Evolutionary conservation across 2,797 vertebrate genomes (phyloP).

Genomic region (Mormyrops attenuatus): DNA sequence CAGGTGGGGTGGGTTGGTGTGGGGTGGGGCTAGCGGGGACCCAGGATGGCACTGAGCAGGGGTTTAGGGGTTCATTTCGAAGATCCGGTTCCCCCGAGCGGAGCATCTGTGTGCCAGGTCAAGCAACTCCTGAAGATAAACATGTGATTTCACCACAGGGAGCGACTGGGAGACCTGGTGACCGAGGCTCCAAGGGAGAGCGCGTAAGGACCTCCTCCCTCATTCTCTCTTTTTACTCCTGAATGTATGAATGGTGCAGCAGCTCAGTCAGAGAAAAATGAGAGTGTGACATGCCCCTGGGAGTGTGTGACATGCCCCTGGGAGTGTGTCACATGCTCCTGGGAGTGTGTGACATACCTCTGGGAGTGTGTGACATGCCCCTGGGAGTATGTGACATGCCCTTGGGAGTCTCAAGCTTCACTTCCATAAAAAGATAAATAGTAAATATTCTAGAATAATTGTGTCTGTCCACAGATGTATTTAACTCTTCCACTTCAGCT

Average conservation of each 20-base stretch:
- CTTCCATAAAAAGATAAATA: background rate
- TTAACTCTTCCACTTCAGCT: background rate
- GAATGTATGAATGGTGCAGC: background rate
- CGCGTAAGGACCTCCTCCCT: conserved; percentile 66
- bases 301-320: background rate
- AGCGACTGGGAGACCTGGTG: conserved; percentile 74
- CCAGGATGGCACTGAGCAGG: conserved; percentile 46
- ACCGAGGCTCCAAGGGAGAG: conserved; percentile 96
- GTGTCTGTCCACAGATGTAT: background rate
- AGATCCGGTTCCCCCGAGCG: conserved; percentile 24
- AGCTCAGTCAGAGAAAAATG: background rate
- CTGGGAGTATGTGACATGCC: too few relatives aligned
- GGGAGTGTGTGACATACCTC: background rate
- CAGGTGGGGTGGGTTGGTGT: background rate
- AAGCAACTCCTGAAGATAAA: background rate
- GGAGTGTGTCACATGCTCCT: background rate
- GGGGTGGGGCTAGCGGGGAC: conserved; percentile 47
- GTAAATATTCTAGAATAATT: background rate
- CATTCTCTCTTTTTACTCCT: conserved; percentile 10
- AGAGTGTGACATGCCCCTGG: too few relatives aligned
- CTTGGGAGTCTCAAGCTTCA: background rate
- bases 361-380: too few relatives aligned
- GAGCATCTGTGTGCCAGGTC: conserved; percentile 1
- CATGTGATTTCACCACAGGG: conserved; percentile 65
- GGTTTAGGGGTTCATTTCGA: conserved; percentile 34